These are phyloP conservation scores for Caenorhabditis sp. DNA, from an alignment of 2,888 invertebrate genomes.

Conservation along the genomic window DNA sequence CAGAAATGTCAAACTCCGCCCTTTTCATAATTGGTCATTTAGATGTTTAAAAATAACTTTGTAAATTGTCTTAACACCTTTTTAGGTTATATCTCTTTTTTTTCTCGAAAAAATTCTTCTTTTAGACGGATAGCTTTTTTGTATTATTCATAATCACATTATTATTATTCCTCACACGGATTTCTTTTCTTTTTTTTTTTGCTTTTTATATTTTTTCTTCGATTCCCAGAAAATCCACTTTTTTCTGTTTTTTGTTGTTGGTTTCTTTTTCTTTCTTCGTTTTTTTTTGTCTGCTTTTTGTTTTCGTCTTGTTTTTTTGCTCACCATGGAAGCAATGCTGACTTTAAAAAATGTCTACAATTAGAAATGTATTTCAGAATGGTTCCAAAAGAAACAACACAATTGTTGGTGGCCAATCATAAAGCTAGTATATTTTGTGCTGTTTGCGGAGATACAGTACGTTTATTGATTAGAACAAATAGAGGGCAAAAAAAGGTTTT, in stretches of 20 bases:
- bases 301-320: too few species aligned
- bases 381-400: conserved; percentile 2
- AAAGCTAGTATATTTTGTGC: conserved; percentile 36
- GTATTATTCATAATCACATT: not conserved
- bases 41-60: too few species aligned
- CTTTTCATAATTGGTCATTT: too few species aligned
- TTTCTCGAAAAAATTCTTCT: not conserved
- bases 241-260: not conserved
- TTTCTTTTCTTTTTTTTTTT: not conserved
- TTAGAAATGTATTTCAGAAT: not conserved
- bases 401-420: conserved; percentile 32
- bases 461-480: not conserved
- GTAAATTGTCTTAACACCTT: too few species aligned
- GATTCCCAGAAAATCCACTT: not conserved
- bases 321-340: too few species aligned
- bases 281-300: not conserved
- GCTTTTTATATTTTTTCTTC: not conserved
- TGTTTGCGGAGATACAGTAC: conserved; percentile 41
- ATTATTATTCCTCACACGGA: not conserved
- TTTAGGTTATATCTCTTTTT: too few species aligned
- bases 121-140: not conserved
- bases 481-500: too few species aligned
- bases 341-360: not conserved
- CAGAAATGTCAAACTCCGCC: too few species aligned
- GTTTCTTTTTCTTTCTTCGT: not conserved